Conservation (phyloP, 2,888 invertebrate genomes). For the Chrysopilus asiliformis region DNA sequence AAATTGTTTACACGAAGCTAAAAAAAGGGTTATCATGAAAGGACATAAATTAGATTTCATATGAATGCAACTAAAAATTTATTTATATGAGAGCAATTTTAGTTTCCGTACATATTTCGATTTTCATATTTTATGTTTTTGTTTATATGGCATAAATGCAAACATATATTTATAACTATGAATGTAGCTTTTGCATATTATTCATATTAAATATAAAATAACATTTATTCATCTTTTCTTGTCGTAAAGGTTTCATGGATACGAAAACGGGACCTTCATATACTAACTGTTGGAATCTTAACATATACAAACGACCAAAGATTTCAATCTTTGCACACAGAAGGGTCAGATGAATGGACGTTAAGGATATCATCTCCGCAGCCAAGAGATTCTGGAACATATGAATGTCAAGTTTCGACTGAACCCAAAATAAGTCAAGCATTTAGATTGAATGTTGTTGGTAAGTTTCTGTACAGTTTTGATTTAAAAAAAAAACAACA, state of each 20-base stretch:
- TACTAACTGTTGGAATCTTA: conserved; percentile 54
- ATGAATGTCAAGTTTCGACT: conserved; percentile 63
- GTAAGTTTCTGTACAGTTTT: no score
- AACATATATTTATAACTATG: no score
- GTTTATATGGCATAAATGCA: no score
- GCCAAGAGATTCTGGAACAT: conserved; percentile 50
- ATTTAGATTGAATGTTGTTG: conserved; percentile 54
- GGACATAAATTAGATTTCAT: no score
- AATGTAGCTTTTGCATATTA: no score
- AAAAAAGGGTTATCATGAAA: no score
- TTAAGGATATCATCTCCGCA: conserved; percentile 53
- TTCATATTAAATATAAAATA: conserved; percentile 3
- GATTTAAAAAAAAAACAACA: no score
- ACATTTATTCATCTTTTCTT: conserved; percentile 2
- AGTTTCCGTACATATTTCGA: no score
- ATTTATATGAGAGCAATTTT: no score
- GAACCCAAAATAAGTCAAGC: conserved; percentile 63
- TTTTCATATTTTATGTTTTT: no score
- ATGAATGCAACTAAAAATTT: no score
- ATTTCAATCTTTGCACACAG: conserved; percentile 53
- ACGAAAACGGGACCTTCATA: conserved; percentile 64
- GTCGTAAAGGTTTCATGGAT: conserved; percentile 78
- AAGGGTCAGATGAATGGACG: conserved; percentile 58
- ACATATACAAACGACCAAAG: conserved; percentile 59
- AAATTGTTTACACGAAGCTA: no score